phyloP scores from a whole-genome alignment of 2,797 vertebrate genomes.

The Champsocephalus gunnari region DNA sequence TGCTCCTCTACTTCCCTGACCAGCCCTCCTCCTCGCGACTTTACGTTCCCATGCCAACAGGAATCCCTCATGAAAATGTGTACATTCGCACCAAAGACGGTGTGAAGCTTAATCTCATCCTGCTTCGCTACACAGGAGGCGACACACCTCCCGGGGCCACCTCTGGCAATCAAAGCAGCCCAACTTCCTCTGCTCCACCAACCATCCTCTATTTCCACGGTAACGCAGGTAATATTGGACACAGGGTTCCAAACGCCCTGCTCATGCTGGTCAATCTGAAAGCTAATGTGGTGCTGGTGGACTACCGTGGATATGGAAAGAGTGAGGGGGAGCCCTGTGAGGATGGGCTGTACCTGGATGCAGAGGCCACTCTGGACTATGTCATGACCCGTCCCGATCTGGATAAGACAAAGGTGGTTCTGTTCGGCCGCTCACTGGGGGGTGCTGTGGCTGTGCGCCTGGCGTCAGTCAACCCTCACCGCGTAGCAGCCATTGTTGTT shows the following conservation, averaged over 20 bases:
- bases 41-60: constrained; percentile 97
- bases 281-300: constrained; percentile 94
- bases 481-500: constrained; percentile 95
- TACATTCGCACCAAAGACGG: constrained; percentile 97
- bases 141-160: constrained; percentile 66
- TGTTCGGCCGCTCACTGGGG: constrained; percentile 97
- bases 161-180: constrained; percentile 77
- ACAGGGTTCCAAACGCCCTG: constrained; percentile 96
- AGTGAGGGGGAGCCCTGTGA: constrained; percentile 97
- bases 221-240: constrained; percentile 97
- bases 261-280: constrained; percentile 99
- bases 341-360: constrained; percentile 94
- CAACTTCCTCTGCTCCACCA: constrained; percentile 85
- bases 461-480: constrained; percentile 94
- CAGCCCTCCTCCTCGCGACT: constrained; percentile 98
- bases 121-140: constrained; percentile 95
- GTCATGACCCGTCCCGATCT: constrained; percentile 96
- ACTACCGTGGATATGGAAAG: constrained; percentile 98
- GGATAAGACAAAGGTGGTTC: constrained; percentile 96
- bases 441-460: constrained; percentile 96
- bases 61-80: constrained; percentile 96
- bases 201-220: constrained; percentile 99
- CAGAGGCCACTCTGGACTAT: constrained; percentile 96
- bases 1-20: constrained; percentile 97
- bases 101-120: constrained; percentile 94